Percentiles rank a stretch among this genome's conserved stretches.
These are phyloP conservation scores for Antedon mediterranea DNA, from an alignment of 53 echinoderm and acorn worm species.

Conservation along the genomic window DNA sequence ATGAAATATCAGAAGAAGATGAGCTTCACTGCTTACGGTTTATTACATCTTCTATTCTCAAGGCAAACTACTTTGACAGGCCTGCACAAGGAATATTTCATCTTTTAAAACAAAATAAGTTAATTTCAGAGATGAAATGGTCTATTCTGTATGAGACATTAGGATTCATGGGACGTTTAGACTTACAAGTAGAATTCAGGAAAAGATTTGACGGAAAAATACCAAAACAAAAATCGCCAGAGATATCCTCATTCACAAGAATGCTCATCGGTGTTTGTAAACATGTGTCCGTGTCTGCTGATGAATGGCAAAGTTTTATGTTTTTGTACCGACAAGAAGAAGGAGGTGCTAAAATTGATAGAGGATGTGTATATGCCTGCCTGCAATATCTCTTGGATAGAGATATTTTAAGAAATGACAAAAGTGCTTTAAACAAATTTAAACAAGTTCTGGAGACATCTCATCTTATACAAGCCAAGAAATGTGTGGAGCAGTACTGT, in stretches of 20 bases:
- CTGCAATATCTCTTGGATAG: neutral
- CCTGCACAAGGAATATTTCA: neutral
- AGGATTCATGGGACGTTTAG: neutral
- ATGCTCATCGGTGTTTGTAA: neutral
- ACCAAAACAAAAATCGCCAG: neutral
- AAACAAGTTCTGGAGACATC: neutral
- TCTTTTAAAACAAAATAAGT: neutral
- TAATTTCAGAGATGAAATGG: neutral
- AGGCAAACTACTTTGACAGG: neutral
- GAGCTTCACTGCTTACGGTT: neutral
- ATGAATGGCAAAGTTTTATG: neutral
- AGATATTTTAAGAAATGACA: neutral
- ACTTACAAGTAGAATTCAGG: neutral
- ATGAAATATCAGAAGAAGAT: neutral
- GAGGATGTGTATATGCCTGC: neutral
- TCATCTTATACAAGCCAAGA: neutral
- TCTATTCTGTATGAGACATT: neutral
- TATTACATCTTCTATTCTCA: neutral
- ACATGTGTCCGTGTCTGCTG: neutral
- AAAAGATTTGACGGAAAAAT: neutral
- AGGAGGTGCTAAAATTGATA: neutral
- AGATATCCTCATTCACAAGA: neutral
- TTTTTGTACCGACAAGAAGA: neutral
- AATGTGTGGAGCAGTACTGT: neutral
- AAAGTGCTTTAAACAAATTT: neutral